These are phyloP conservation scores for Amyelois transitella DNA, from an alignment of 1,140 invertebrate genomes.

Conservation along the genomic window DNA sequence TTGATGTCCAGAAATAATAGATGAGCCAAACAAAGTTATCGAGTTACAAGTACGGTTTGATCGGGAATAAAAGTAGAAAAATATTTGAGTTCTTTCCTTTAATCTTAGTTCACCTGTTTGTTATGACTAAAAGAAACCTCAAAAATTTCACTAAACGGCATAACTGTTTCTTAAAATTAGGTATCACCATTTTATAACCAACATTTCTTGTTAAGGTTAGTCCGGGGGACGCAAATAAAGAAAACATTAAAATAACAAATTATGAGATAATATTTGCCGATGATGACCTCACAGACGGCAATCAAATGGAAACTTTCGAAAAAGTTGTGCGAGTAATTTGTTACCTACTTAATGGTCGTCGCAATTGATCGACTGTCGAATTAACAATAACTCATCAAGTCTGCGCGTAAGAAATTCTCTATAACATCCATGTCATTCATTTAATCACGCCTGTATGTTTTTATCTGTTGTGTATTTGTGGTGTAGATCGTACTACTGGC, in stretches of 20 bases:
- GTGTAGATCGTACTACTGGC: conserved; percentile 42
- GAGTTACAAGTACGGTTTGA: conserved; percentile 9
- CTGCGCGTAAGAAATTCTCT: neutral
- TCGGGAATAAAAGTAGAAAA: neutral
- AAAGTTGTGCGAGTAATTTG: too few relatives aligned
- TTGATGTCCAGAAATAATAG: conserved; percentile 29
- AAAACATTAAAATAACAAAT: too few relatives aligned
- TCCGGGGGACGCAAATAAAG: too few relatives aligned
- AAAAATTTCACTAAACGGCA: too few relatives aligned
- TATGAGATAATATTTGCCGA: too few relatives aligned
- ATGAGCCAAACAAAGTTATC: conserved; percentile 20
- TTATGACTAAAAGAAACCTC: too few relatives aligned
- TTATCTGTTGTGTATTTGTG: neutral
- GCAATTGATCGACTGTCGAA: neutral
- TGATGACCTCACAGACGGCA: too few relatives aligned
- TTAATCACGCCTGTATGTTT: neutral
- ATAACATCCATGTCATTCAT: neutral
- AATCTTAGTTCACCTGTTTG: neutral
- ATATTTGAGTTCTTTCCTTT: neutral
- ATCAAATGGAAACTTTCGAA: too few relatives aligned
- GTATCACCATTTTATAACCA: too few relatives aligned
- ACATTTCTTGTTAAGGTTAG: too few relatives aligned
- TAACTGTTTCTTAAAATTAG: too few relatives aligned
- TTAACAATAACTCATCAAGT: neutral
- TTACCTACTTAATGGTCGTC: neutral